Base-by-base conservation (phyloP, 2,113 vertebrate species). In the Coptodon rendalli region DNA sequence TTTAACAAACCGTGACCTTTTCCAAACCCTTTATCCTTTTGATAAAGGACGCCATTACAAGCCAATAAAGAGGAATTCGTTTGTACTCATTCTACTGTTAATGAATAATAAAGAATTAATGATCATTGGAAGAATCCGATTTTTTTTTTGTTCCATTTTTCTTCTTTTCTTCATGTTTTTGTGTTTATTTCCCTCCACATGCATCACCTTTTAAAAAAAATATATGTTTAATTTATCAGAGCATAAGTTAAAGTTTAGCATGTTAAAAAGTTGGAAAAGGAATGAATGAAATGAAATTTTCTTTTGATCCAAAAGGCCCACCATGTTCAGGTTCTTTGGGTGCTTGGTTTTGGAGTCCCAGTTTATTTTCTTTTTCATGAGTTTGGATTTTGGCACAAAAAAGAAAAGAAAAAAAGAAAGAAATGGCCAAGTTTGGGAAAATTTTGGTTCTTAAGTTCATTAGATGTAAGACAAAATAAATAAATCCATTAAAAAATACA, bases 1-100 rank as follows among this genome's bases (percentile, higher is more conserved):
- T 94, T 95, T 90, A 94, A 94, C 91, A 93, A 92, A 89, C 92
- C 93, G 86, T 92, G 92, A 93, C 90, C 88, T 87, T 91, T 92
- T 89, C 89, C 89, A 89, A 85, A 83, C 84, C 80, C 83, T 93
- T 93, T 81, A 91, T 92, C 84, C 87, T 57, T 87, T 82, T 86
- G 80, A 93, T 83, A 80, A 90, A 88, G 19, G 89, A 80, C 82
- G 85, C 86, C 89, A 82, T 91, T 92, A 93, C 91, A 94, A 91
- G 88, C 87, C 90, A 90, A 93, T 92, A 89, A 92, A 93, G 92
- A 82, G 48, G 82, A 68, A 82, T 88, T 73, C 80, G 90, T 93
- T 91, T 92, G 90, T 89, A 22, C 85, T 87, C 79, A 80, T 89
- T 89, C 85, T 82, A 9, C 80, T 94, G 82, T 76, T 87, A 86